These are phyloP conservation scores for Petrosia ficiformis DNA, from an alignment of 37 sponge, comb jelly and placozoan species.

Conservation along the genomic window DNA sequence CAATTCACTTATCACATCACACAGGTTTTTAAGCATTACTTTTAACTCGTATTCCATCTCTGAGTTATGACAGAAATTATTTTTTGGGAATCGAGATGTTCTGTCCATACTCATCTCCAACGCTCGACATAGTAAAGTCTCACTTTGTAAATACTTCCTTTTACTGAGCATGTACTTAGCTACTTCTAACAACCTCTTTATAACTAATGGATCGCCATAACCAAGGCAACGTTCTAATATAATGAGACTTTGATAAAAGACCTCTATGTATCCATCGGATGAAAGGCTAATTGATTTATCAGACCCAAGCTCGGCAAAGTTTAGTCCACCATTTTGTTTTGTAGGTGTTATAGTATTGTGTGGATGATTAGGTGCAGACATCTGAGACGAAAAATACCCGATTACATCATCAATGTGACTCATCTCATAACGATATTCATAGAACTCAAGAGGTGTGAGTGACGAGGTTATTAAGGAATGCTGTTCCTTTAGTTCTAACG, in stretches of 20 bases:
- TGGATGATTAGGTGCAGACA: neutral
- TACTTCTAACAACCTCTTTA: neutral
- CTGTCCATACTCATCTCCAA: constrained; percentile 1
- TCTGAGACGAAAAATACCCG: neutral
- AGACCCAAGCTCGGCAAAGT: neutral
- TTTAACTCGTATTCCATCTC: constrained; percentile 2
- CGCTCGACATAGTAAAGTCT: neutral
- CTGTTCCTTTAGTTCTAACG: neutral
- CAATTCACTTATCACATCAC: neutral
- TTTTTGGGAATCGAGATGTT: neutral
- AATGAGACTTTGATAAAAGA: neutral
- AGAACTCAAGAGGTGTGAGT: neutral
- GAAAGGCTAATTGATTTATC: neutral
- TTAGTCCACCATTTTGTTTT: neutral
- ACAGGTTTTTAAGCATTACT: neutral
- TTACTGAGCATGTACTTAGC: neutral
- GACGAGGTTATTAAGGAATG: neutral
- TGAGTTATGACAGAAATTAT: neutral
- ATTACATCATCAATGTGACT: neutral
- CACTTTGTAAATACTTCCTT: neutral
- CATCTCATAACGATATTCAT: constrained; percentile 5
- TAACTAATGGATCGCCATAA: constrained; percentile 3
- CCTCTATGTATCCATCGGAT: neutral
- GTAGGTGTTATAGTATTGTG: neutral
- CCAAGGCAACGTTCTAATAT: neutral